Evolutionary conservation across 2,888 invertebrate species (phyloP), one percentile per base, ranked within the genome.

Genomic region (Resseliella maxima): DNA sequence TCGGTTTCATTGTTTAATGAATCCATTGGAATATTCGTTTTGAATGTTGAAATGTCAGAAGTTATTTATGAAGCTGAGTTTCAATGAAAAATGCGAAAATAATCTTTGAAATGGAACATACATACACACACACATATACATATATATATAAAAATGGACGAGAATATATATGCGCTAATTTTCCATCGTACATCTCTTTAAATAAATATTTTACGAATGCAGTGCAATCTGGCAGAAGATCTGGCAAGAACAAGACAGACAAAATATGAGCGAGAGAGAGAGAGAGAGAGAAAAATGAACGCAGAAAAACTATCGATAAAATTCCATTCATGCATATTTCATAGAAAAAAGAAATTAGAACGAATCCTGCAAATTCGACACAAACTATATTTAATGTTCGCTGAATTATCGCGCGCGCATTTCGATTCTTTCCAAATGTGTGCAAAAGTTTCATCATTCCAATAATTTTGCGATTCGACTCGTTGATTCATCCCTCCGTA

Each of bases 51-150:
- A 72, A 27, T 72, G 72, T 72, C 72, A 72, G 15, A 72, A 72
- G 72, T 72, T 72, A 72, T 72, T 72, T 72, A 72, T 72, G 72
- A 72, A 72, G 72, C 72, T 72, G 31, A 72, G 72, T 35, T 72
- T 72, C 72, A 72, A 15, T 72, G 31, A 72, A 72, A 72, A 72
- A 72, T 72, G 72, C n/a, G 72, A 72, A 72, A 35, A 72, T 72
- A 72, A 72, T 72, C 21, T 72, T 3, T 31, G 35, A 27, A 27
- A 24, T 59, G 3, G 27, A 27, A 27, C n/a, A n/a, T n/a, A n/a
- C n/a, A n/a, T n/a, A n/a, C n/a, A n/a, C n/a, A n/a, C n/a, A n/a
- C n/a, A n/a, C n/a, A n/a, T n/a, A n/a, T n/a, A n/a, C n/a, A n/a
- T n/a, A n/a, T n/a, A n/a, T n/a, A n/a, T n/a, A n/a, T n/a, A n/a